A percentile compares a stretch with the other conserved stretches of the same genome.
These are phyloP conservation scores for Blera fallax DNA, from an alignment of 2,888 invertebrate genomes.

Conservation along the genomic window DNA sequence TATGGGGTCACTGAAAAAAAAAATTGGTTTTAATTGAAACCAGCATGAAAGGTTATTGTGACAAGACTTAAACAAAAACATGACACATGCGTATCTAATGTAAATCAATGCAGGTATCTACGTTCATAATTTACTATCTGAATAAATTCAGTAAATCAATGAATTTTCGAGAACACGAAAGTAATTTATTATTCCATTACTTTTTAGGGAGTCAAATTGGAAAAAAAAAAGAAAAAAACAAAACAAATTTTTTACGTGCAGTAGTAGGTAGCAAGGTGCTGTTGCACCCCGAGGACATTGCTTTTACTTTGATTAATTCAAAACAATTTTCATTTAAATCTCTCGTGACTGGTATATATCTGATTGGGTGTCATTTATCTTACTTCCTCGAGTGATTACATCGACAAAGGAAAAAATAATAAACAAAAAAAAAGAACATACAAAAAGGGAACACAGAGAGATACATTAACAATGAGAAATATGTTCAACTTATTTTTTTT, in stretches of 20 bases:
- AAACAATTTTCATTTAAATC: constrained; percentile 17
- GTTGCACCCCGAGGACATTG: constrained; percentile 35
- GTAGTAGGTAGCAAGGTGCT: not conserved
- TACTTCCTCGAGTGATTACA: constrained; percentile 13
- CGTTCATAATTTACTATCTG: not conserved
- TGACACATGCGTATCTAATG: not conserved
- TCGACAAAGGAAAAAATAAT: not conserved
- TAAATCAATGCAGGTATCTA: not conserved
- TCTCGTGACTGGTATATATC: constrained; percentile 21
- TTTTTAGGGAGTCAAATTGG: constrained; percentile 11
- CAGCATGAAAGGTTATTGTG: not conserved
- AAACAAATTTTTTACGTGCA: not conserved
- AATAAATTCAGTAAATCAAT: not conserved
- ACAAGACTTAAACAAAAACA: not conserved
- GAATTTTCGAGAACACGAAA: not conserved
- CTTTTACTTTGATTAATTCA: constrained; percentile 51
- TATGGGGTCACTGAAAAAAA: not conserved
- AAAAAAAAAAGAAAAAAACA: too few species aligned
- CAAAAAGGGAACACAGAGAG: not conserved
- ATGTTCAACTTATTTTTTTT: not conserved
- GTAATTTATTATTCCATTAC: constrained; percentile 37
- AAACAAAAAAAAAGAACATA: not conserved
- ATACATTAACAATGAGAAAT: not conserved
- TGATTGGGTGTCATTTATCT: constrained; percentile 44
- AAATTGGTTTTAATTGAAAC: not conserved